Base-by-base conservation (phyloP, 2,888 invertebrate genomes). In the Agonopterix heracliana region DNA sequence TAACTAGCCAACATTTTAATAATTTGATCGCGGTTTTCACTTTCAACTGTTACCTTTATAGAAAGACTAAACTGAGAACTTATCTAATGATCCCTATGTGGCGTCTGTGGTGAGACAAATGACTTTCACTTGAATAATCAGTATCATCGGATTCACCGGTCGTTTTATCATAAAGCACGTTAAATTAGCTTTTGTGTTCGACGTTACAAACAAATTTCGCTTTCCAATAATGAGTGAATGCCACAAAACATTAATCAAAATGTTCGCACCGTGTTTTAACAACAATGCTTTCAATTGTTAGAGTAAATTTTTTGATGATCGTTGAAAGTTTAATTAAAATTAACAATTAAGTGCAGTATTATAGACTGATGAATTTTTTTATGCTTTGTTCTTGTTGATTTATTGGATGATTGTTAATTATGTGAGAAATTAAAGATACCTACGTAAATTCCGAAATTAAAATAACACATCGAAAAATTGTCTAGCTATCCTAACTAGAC, bases 111-210 rank as follows among this genome's bases (percentile, higher is more conserved):
- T 77, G 74, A 71, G 81, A 38, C 10, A 38, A 38, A 38, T 38
- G 2, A n/a, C 82, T 82, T 82, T 82, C 81, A 78, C 81, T 38
- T 60, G 61, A 63, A 66, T 58, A 51, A 55, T 59, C 66, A 62
- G 64, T 64, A 63, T 62, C 50, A 49, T 26, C 10, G 57, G 56
- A 59, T 53, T 46, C n/a, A 38, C 38, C 38, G 1, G 38, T n/a
- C 53, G 54, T 61, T 69, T 60, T 62, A 68, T 70, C 65, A 63
- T 64, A 71, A 63, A 44, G 48, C 52, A 56, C 59, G 9, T 10
- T 53, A 69, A 66, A 71, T 70, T 63, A 64, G 53, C 51, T 61
- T 65, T 59, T 55, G 49, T 57, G 46, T 55, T 51, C n/a, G 26
- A 26, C 38, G 53, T 50, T 51, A 48, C 59, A 60, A 63, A 59